These are phyloP conservation scores for Elegia similella DNA, from an alignment of 2,888 invertebrate genomes.

Conservation along the genomic window DNA sequence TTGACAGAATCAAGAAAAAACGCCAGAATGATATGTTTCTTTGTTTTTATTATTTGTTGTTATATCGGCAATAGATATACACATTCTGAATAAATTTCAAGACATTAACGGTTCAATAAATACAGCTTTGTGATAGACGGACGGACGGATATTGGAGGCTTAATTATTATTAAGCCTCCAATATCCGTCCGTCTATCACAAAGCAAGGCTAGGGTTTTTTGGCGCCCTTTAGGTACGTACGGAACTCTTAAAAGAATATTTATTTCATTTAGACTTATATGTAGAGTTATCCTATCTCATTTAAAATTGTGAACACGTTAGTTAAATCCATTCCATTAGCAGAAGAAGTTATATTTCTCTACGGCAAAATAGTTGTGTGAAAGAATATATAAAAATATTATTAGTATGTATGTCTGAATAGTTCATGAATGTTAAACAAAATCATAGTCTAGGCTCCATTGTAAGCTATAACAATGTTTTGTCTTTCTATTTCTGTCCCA, in stretches of 20 bases:
- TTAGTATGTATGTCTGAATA: background rate
- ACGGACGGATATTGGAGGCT: too few relatives aligned
- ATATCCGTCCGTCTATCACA: too few relatives aligned
- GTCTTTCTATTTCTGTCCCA: slow-evolving; percentile 3
- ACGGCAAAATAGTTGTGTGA: slow-evolving; percentile 3
- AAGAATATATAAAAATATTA: slow-evolving; percentile 10
- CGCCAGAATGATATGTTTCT: too few relatives aligned
- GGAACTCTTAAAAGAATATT: background rate
- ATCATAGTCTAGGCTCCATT: slow-evolving; percentile 10
- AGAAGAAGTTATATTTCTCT: background rate
- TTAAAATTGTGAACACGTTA: background rate
- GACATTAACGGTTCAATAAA: too few relatives aligned
- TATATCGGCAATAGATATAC: too few relatives aligned
- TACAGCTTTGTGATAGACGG: too few relatives aligned
- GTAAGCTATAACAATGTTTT: slow-evolving; percentile 11
- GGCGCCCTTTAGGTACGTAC: too few relatives aligned
- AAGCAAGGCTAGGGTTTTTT: too few relatives aligned
- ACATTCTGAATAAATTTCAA: too few relatives aligned
- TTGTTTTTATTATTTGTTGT: too few relatives aligned
- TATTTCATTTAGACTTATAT: background rate
- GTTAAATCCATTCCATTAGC: background rate
- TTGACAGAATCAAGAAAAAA: too few relatives aligned
- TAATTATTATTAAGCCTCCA: too few relatives aligned
- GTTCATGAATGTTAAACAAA: slow-evolving; percentile 4
- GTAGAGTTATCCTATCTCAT: background rate